These are phyloP conservation scores for Nyctibius bracteatus DNA, from an alignment of 2,113 vertebrate species.

Conservation along the genomic window DNA sequence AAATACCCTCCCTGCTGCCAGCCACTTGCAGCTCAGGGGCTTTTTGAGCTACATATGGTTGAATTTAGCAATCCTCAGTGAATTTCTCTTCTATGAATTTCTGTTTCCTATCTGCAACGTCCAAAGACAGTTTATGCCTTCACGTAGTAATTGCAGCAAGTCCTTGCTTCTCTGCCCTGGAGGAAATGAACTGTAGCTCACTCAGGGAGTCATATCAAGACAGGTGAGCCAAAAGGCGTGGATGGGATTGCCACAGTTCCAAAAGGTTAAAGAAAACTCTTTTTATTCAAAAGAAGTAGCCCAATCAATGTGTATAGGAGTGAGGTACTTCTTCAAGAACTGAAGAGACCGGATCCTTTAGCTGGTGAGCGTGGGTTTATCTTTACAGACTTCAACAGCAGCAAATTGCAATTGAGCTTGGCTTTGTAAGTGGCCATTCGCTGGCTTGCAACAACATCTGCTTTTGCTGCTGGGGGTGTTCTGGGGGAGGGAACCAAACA, in stretches of 20 bases:
- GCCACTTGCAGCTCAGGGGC: not conserved
- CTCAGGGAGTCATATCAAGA: not conserved
- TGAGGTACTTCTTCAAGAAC: too few relatives aligned
- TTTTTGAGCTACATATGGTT: not conserved
- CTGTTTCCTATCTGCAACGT: not conserved
- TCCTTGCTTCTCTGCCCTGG: not conserved
- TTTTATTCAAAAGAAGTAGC: not conserved
- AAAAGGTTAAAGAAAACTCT: not conserved
- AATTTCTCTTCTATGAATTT: not conserved
- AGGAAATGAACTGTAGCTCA: not conserved
- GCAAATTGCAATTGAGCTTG: not conserved
- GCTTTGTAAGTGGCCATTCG: constrained; percentile 9
- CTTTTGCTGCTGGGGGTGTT: not conserved
- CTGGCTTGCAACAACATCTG: constrained; percentile 2
- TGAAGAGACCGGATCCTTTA: not conserved
- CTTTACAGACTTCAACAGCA: not conserved
- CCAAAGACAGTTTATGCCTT: not conserved
- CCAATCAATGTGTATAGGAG: not conserved
- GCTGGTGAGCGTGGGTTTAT: not conserved
- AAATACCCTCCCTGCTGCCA: not conserved
- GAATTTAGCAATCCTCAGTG: not conserved
- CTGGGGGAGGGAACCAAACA: not conserved
- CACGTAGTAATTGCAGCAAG: not conserved
- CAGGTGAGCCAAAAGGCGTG: not conserved
- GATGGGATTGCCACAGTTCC: not conserved